phyloP scores from a whole-genome alignment of 2,888 invertebrate genomes.

The Mactromeris polynyma region DNA sequence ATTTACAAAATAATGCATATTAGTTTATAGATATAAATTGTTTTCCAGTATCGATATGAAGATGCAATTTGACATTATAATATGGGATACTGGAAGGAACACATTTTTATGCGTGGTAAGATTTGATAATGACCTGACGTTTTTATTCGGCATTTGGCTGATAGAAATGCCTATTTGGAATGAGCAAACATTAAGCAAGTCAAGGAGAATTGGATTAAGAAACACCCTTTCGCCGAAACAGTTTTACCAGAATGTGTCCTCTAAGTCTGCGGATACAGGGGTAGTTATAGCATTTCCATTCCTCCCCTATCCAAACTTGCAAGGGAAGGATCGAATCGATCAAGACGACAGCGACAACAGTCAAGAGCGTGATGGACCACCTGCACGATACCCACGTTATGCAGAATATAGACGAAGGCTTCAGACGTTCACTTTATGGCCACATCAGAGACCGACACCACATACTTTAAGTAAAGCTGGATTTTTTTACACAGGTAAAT shows the following conservation, averaged over 20 bases:
- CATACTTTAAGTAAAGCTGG: background rate
- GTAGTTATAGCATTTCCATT: background rate
- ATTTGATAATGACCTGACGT: background rate
- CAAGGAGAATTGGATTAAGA: background rate
- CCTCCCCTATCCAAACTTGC: background rate
- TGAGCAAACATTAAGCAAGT: background rate
- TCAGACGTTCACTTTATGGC: background rate
- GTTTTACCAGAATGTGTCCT: no score
- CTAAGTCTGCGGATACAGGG: no score
- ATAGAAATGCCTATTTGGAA: background rate
- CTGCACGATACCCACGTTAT: background rate
- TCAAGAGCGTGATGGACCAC: background rate
- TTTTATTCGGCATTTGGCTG: background rate
- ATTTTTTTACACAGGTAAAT: conserved; percentile 19
- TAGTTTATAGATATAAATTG: background rate
- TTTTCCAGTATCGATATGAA: background rate
- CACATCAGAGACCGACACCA: background rate
- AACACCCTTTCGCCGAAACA: no score
- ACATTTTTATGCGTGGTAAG: background rate
- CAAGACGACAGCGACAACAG: background rate
- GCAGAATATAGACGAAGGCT: background rate
- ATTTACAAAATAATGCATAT: background rate
- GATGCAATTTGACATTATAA: background rate
- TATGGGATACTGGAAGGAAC: background rate
- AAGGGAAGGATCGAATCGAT: background rate